A percentile compares a stretch with the other conserved stretches of the same genome.
These are phyloP conservation scores for Brienomyrus longianalis DNA, from an alignment of 2,113 vertebrate genomes.

Conservation along the genomic window DNA sequence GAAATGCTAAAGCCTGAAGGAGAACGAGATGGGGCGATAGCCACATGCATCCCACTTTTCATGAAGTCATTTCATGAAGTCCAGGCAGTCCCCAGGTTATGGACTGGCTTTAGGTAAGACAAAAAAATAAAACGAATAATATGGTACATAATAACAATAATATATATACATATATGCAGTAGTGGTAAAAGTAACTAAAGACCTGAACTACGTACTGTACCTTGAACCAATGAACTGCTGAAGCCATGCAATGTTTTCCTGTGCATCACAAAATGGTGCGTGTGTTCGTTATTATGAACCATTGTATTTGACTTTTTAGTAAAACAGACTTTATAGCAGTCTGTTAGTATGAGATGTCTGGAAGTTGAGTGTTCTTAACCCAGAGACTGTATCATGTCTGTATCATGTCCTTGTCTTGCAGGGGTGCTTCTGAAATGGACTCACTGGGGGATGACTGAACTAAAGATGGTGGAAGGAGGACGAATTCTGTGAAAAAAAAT, in stretches of 20 bases:
- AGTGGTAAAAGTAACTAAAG: neutral
- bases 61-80: neutral
- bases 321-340: neutral
- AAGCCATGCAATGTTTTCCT: neutral
- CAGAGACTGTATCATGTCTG: too few species aligned
- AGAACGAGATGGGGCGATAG: neutral
- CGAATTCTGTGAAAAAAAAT: neutral
- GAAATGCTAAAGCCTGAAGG: neutral
- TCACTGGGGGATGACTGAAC: neutral
- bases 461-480: neutral
- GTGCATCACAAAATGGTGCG: neutral
- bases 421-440: neutral
- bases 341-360: neutral
- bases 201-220: neutral
- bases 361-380: too few species aligned
- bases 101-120: neutral
- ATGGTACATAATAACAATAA: neutral
- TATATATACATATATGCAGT: neutral
- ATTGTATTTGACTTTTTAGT: neutral
- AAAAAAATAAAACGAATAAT: neutral
- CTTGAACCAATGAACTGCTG: neutral
- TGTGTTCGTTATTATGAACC: neutral
- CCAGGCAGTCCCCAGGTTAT: neutral
- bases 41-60: neutral
- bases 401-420: neutral